phyloP scores from a whole-genome alignment of 2,888 invertebrate species.

The Steinernema scapterisci region DNA sequence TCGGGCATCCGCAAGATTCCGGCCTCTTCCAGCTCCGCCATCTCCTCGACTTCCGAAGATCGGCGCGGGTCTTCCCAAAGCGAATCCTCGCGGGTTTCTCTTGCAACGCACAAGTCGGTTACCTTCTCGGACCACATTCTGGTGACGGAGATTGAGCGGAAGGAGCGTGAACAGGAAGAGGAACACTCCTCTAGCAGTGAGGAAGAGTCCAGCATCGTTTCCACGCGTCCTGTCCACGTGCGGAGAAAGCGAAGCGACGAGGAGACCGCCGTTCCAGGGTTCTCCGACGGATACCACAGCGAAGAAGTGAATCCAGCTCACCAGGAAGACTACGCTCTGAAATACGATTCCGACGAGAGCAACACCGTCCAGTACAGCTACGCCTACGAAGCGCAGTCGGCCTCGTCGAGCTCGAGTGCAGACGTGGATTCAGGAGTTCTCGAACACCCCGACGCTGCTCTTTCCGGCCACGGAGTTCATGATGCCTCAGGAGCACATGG shows the following conservation, averaged over 20 bases:
- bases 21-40: background rate
- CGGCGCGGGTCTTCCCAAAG: constrained; percentile 52
- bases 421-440: constrained; percentile 6
- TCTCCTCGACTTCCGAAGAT: constrained; percentile 1
- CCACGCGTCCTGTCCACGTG: background rate
- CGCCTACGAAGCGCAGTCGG: background rate
- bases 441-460: background rate
- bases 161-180: constrained; percentile 31
- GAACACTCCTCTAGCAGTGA: constrained; percentile 20
- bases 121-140: constrained; percentile 53
- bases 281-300: constrained; percentile 13
- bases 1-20: constrained; percentile 4
- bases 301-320: background rate
- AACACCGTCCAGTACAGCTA: constrained; percentile 21
- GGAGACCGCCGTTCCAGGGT: background rate
- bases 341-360: constrained; percentile 28
- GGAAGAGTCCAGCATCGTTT: background rate
- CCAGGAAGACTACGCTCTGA: constrained; percentile 11
- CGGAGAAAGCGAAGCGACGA: background rate
- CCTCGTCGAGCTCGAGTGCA: constrained; percentile 15
- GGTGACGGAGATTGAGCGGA: constrained; percentile 53
- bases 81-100: constrained; percentile 47
- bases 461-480: background rate
- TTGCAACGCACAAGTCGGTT: constrained; percentile 49
- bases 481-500: no score